A percentile compares a stretch with the other conserved stretches of the same genome.
Conservation (phyloP, 2,113 vertebrate genomes). For the Morphnarchus princeps region DNA sequence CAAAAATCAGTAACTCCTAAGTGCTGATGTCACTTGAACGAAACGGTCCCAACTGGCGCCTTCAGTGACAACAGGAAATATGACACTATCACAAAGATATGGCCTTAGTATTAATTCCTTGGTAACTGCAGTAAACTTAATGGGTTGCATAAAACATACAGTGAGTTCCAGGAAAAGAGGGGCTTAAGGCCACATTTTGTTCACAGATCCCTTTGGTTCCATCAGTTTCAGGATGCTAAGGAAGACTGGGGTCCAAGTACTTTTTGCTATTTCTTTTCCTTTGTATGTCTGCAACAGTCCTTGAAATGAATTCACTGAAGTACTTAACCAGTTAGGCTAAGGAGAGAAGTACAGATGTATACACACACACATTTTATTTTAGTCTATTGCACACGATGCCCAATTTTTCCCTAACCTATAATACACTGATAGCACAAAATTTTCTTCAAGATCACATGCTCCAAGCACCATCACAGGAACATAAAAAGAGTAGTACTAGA, state of each 20-base stretch:
- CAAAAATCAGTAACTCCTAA: not conserved
- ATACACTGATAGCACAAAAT: not conserved
- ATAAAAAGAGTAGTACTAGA: not conserved
- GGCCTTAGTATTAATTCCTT: not conserved
- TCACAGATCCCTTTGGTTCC: not conserved
- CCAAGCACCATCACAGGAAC: not conserved
- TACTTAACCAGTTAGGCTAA: not conserved
- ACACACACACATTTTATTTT: not conserved
- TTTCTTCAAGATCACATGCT: not conserved
- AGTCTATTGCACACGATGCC: not conserved
- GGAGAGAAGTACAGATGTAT: not conserved
- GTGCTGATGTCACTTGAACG: not conserved
- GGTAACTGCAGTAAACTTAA: not conserved
- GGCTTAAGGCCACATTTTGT: not conserved
- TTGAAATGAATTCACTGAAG: not conserved
- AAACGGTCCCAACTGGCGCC: not conserved
- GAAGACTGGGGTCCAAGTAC: not conserved
- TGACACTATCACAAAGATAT: not conserved
- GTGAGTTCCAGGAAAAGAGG: not conserved
- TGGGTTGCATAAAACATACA: not conserved
- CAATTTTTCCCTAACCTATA: not conserved
- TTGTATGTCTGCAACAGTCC: not conserved
- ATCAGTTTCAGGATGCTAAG: not conserved
- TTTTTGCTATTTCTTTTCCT: not conserved
- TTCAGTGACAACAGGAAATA: not conserved